Conservation (phyloP, 2,888 invertebrate genomes). For the Drosophila incognita region DNA sequence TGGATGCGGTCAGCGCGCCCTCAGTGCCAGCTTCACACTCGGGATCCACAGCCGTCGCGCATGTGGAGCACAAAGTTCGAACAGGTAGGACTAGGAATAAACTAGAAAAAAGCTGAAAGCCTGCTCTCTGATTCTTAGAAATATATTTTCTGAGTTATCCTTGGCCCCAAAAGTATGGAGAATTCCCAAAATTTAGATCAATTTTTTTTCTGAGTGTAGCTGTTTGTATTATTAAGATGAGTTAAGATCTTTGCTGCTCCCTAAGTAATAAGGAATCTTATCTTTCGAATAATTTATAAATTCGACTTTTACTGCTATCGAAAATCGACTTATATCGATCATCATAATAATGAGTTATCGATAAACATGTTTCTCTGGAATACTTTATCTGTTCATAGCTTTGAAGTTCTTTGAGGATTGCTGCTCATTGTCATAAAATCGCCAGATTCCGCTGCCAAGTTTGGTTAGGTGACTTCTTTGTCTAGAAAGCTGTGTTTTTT, state of each 20-base stretch:
- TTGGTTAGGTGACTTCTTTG: neutral
- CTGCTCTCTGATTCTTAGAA: neutral
- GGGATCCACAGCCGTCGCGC: slow-evolving; percentile 60
- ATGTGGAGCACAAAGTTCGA: slow-evolving; percentile 78
- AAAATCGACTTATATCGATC: no score
- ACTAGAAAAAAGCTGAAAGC: neutral
- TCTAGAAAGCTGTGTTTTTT: neutral
- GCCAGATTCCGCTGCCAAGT: no score
- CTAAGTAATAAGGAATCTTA: neutral
- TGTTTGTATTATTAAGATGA: rapidly evolving
- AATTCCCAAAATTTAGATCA: neutral
- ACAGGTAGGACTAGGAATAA: slow-evolving; percentile 47
- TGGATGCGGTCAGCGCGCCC: slow-evolving; percentile 66
- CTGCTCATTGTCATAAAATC: neutral
- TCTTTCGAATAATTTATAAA: no score
- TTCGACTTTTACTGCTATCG: no score
- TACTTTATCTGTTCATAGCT: neutral
- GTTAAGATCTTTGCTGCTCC: neutral
- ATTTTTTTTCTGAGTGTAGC: neutral
- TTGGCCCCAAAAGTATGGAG: neutral
- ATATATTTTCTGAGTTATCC: neutral
- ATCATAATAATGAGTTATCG: no score
- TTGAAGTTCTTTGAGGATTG: neutral
- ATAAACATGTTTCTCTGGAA: neutral
- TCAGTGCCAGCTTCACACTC: slow-evolving; percentile 59